phyloP scores from a whole-genome alignment of 2,113 vertebrate genomes.

The Oceanites oceanicus region DNA sequence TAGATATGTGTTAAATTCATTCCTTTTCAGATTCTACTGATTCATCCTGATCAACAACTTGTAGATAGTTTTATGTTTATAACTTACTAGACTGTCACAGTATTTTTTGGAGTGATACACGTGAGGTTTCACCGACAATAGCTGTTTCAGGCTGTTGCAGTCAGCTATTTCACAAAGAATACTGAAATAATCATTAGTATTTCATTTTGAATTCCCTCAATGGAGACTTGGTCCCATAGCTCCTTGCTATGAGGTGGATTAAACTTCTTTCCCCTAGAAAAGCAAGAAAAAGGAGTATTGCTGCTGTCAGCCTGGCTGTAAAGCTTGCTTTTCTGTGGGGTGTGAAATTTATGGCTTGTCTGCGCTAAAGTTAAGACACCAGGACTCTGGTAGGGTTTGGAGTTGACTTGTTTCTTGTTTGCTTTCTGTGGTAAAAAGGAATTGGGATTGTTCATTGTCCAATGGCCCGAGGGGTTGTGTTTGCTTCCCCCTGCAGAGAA shows the following conservation, averaged over 20 bases:
- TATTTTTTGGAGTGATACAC: background rate
- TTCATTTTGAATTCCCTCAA: background rate
- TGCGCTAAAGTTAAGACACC: background rate
- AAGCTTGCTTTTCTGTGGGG: background rate
- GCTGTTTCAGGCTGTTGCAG: background rate
- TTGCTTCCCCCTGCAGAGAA: background rate
- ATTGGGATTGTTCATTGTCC: background rate
- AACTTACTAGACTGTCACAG: background rate
- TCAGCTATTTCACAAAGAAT: background rate
- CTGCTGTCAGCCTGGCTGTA: background rate
- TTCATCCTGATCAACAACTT: background rate
- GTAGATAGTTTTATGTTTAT: background rate
- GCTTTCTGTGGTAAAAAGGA: background rate
- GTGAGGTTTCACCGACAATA: background rate
- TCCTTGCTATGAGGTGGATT: background rate
- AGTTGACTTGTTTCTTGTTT: background rate
- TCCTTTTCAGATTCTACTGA: background rate
- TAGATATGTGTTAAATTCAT: background rate
- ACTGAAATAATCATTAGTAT: background rate
- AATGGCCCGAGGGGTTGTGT: rapidly evolving
- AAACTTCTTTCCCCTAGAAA: background rate
- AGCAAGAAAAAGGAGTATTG: background rate
- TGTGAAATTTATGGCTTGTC: background rate
- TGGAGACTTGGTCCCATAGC: background rate
- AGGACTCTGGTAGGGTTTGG: background rate